phyloP scores from a whole-genome alignment of 2,797 vertebrate species.

The Sebastes flavidus region DNA sequence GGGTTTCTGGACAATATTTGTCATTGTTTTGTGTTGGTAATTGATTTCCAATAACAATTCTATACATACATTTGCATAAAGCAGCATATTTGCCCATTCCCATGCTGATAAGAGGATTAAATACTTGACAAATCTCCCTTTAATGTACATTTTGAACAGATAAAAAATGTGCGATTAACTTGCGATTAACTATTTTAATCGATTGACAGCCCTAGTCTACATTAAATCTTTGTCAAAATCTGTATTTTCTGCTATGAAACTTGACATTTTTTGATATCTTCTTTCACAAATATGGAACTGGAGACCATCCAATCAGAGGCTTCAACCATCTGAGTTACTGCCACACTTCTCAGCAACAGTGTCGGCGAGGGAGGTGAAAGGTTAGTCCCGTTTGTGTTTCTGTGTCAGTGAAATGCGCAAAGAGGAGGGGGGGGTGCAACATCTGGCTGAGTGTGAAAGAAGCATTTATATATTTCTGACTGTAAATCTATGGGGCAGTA shows the following conservation, averaged over 20 bases:
- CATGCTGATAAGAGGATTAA: too few species aligned
- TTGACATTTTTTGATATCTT: not conserved
- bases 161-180: too few species aligned
- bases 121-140: too few species aligned
- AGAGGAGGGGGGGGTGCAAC: constrained; percentile 47
- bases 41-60: too few species aligned
- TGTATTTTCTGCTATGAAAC: not conserved
- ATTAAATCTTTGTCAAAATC: not conserved
- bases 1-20: too few species aligned
- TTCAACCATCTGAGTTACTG: constrained; percentile 25
- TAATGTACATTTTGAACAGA: too few species aligned
- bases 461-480: constrained; percentile 49
- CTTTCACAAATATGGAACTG: not conserved
- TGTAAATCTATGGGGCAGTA: constrained; percentile 34
- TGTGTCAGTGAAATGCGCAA: constrained; percentile 72
- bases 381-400: constrained; percentile 78
- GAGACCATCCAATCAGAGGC: not conserved
- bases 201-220: not conserved
- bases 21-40: too few species aligned
- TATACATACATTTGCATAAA: too few species aligned
- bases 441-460: constrained; percentile 54
- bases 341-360: constrained; percentile 41
- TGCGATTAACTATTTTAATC: too few species aligned
- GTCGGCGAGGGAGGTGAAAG: constrained; percentile 62
- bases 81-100: too few species aligned